Evolutionary conservation across 1,140 invertebrate species (phyloP).

Genomic region (Melitaea cinxia): DNA sequence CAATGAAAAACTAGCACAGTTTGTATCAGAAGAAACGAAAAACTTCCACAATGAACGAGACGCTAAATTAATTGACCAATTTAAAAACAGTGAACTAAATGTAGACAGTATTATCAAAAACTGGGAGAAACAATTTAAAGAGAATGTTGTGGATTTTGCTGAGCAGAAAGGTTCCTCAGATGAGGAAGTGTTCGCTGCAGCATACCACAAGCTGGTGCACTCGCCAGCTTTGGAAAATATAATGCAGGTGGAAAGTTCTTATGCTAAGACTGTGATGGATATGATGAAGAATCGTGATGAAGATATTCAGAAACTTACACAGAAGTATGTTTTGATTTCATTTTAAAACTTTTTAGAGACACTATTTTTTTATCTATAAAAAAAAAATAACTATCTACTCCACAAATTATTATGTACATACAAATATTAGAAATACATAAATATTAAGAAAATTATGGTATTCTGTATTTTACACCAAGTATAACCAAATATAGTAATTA

Average conservation of each 20-base stretch:
- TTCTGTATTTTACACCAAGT: too few species aligned
- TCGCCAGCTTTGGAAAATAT: slow-evolving; percentile 90
- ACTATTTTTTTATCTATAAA: background rate
- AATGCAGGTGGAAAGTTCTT: slow-evolving; percentile 89
- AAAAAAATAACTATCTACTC: background rate
- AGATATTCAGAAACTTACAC: slow-evolving; percentile 84
- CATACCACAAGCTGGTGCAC: slow-evolving; percentile 91
- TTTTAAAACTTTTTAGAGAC: too few species aligned
- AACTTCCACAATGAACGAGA: slow-evolving; percentile 82
- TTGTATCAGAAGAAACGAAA: slow-evolving; percentile 80
- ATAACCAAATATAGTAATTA: too few species aligned
- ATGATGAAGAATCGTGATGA: slow-evolving; percentile 85
- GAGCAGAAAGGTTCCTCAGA: slow-evolving; percentile 87
- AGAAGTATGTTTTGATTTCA: slow-evolving; percentile 78
- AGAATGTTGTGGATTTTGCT: slow-evolving; percentile 83
- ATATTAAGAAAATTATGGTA: too few species aligned
- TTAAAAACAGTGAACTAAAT: slow-evolving; percentile 67
- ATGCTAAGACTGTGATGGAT: slow-evolving; percentile 87
- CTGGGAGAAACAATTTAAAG: slow-evolving; percentile 76
- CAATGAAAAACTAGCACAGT: slow-evolving; percentile 76
- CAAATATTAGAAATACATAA: too few species aligned
- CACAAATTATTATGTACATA: too few species aligned
- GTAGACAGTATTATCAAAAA: slow-evolving; percentile 72
- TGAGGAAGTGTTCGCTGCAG: slow-evolving; percentile 89
- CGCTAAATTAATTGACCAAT: slow-evolving; percentile 78